Evolutionary conservation across 1,140 invertebrate species (phyloP).

Genomic region (Trichonephila clavipes): DNA sequence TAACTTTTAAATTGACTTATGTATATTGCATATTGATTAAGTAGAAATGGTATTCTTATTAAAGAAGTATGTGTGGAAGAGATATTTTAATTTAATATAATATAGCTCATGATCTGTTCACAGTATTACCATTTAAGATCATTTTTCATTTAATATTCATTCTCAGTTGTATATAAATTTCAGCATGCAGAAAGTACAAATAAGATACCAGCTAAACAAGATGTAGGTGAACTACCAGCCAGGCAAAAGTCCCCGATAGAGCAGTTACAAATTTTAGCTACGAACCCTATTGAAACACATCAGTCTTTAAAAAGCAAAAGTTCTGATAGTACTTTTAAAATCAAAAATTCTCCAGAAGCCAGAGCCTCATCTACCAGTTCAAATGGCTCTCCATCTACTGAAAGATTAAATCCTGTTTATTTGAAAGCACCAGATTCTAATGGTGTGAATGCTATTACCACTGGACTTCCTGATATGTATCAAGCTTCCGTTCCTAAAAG

Average conservation of each 20-base stretch:
- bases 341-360: background rate
- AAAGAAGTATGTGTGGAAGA: background rate
- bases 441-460: background rate
- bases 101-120: background rate
- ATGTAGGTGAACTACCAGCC: background rate
- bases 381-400: background rate
- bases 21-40: background rate
- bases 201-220: background rate
- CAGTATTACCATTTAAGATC: background rate
- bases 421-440: background rate
- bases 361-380: background rate
- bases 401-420: background rate
- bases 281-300: background rate
- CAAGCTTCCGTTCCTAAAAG: background rate
- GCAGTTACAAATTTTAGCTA: background rate
- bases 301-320: background rate
- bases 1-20: too few species aligned
- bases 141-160: background rate
- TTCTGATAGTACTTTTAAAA: background rate
- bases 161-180: background rate
- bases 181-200: background rate
- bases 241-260: background rate
- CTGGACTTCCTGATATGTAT: background rate
- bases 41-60: background rate
- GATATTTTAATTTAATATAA: background rate